These are phyloP conservation scores for Epinephelus lanceolatus DNA, from an alignment of 2,113 vertebrate species.

Conservation along the genomic window DNA sequence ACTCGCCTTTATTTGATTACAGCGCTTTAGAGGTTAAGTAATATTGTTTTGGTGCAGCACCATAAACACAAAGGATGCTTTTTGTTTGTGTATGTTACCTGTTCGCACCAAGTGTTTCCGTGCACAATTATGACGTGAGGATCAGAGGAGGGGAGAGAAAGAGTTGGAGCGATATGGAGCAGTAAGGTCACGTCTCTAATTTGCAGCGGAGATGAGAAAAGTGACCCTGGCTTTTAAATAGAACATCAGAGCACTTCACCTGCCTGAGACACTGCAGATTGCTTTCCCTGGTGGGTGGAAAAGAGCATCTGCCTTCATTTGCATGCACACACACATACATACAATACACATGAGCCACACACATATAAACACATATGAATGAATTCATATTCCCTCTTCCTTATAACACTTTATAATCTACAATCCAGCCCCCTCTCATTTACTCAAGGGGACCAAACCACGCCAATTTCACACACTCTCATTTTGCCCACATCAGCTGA, in stretches of 20 bases:
- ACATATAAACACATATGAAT: slow-evolving; percentile 20
- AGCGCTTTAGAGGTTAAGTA: slow-evolving; percentile 59
- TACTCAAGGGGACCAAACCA: slow-evolving; percentile 28
- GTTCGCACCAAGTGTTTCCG: slow-evolving; percentile 32
- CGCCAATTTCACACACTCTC: slow-evolving; percentile 20
- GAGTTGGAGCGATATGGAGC: slow-evolving; percentile 32
- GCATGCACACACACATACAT: slow-evolving; percentile 40
- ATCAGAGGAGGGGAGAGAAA: slow-evolving; percentile 37
- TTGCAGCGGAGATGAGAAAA: slow-evolving; percentile 77
- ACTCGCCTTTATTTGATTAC: slow-evolving; percentile 67
- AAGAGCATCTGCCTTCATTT: slow-evolving; percentile 59
- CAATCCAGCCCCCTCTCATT: slow-evolving; percentile 26
- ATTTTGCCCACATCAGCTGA: slow-evolving; percentile 28
- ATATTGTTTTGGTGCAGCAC: slow-evolving; percentile 44
- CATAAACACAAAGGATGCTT: slow-evolving; percentile 26
- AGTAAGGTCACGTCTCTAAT: slow-evolving; percentile 73
- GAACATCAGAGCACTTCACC: slow-evolving; percentile 74
- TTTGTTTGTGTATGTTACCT: slow-evolving; percentile 47
- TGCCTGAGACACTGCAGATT: slow-evolving; percentile 66
- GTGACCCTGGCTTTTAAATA: slow-evolving; percentile 77
- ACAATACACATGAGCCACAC: background rate
- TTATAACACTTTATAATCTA: slow-evolving; percentile 46
- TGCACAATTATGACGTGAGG: slow-evolving; percentile 51
- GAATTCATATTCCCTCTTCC: slow-evolving; percentile 19
- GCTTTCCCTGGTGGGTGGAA: slow-evolving; percentile 67